Conservation (phyloP, 2,888 invertebrate species). For the Idaea biselata region DNA sequence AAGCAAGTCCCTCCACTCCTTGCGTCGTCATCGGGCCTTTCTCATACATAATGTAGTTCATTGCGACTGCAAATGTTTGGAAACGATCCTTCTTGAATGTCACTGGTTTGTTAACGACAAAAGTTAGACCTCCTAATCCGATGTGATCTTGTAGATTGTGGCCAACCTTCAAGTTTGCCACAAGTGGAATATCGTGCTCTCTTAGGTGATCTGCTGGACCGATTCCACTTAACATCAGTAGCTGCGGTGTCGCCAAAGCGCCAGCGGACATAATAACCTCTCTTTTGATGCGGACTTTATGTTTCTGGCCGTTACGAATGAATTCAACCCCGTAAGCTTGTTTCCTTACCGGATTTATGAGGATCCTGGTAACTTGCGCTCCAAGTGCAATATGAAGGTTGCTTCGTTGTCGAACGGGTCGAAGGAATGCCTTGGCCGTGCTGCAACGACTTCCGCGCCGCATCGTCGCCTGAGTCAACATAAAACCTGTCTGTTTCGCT, state of each 20-base stretch:
- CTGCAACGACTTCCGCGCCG: slow-evolving; percentile 92
- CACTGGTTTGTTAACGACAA: slow-evolving; percentile 89
- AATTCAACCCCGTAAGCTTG: slow-evolving; percentile 89
- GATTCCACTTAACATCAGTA: slow-evolving; percentile 95
- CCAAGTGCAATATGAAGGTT: slow-evolving; percentile 91
- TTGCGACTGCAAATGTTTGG: slow-evolving; percentile 87
- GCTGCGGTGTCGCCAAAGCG: slow-evolving; percentile 92
- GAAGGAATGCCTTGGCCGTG: slow-evolving; percentile 92
- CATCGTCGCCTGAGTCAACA: slow-evolving; percentile 92
- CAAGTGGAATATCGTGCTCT: slow-evolving; percentile 85
- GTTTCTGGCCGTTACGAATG: slow-evolving; percentile 82
- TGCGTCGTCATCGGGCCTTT: slow-evolving; percentile 91
- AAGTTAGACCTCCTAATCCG: slow-evolving; percentile 91
- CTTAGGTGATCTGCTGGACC: slow-evolving; percentile 89
- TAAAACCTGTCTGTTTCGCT: slow-evolving; percentile 90
- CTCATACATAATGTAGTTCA: slow-evolving; percentile 91
- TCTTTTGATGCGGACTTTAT: slow-evolving; percentile 85
- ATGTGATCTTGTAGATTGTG: slow-evolving; percentile 94
- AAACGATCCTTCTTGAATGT: slow-evolving; percentile 89
- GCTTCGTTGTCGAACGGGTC: slow-evolving; percentile 87
- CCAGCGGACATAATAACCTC: slow-evolving; percentile 94
- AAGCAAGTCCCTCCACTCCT: slow-evolving; percentile 93
- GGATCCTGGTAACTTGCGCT: slow-evolving; percentile 87
- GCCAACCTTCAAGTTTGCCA: slow-evolving; percentile 89
- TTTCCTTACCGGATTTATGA: slow-evolving; percentile 84